Base-by-base conservation (phyloP, 1,140 invertebrate species). In the Nasonia giraulti region DNA sequence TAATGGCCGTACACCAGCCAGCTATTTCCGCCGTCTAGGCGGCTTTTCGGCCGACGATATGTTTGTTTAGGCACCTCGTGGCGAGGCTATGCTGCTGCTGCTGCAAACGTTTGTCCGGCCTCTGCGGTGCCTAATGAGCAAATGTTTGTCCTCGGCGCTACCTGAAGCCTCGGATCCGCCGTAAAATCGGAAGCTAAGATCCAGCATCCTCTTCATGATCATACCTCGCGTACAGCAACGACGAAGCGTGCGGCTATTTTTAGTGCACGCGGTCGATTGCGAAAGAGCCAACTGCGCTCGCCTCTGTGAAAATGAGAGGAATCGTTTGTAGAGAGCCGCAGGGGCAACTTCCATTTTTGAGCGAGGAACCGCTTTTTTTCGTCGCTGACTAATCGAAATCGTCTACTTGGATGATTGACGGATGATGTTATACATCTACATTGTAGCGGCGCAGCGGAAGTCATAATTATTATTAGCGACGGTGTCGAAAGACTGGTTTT, bases 261-360 rank as follows among this genome's bases (percentile, higher is more conserved):
- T 62, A 62, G 55, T 62, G 14, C 3, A 4, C 55, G 20, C 20
- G 27, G 62, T 17, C 1, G 37, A 80, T 71, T 80, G 66, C 66
- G 31, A 80, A 68, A 44, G 75, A 50, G 75, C 74, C 20, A 55
- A 14, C 8, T 40, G 75, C n/a, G 47, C 23, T 20, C 40, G 20
- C 0, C 31, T 79, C 33, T 66, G 37, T 79, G 37, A 44, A 80
- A 66, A 80, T 80, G 55, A 66, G 14, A 17, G 40, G 27, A 83
- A 78, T 78, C 71, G 78, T 83, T 83, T 83, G 71, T 71, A 83
- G 66, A 78, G 27, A 71, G 4, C 17, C 37, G 33, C 27, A 27
- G 33, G 14, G 27, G 17, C 31, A 40, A 75, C 20, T 75, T 44
- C 7, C 73, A n/a, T 40, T 37, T 75, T 71, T 71, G 55, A 20